These are phyloP conservation scores for Heteropelma amictum DNA, from an alignment of 2,888 invertebrate genomes.

Conservation along the genomic window DNA sequence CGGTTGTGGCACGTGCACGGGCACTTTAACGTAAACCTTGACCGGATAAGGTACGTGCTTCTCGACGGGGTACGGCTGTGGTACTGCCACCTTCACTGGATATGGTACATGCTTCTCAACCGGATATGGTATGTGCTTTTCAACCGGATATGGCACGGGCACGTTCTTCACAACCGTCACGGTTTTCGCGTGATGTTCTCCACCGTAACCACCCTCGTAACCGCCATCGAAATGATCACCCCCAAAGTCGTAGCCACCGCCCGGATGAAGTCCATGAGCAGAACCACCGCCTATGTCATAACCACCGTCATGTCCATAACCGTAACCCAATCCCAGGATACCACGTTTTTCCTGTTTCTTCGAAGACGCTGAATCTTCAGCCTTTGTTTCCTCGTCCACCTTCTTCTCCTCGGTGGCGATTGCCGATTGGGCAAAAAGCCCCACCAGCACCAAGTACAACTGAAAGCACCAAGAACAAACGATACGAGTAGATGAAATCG, in stretches of 20 bases:
- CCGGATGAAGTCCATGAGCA: constrained; percentile 71
- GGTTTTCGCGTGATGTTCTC: constrained; percentile 82
- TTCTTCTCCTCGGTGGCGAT: constrained; percentile 84
- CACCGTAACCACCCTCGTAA: constrained; percentile 78
- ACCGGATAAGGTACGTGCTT: constrained; percentile 85
- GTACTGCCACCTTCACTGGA: constrained; percentile 81
- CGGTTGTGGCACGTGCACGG: constrained; percentile 86
- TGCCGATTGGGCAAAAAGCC: constrained; percentile 84
- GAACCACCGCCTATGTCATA: constrained; percentile 84
- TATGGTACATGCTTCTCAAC: constrained; percentile 85
- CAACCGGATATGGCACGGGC: constrained; percentile 75
- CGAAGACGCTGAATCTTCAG: constrained; percentile 47
- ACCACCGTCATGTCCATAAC: constrained; percentile 89
- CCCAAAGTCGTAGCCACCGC: constrained; percentile 59
- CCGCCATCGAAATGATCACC: constrained; percentile 54
- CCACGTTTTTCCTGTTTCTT: constrained; percentile 91
- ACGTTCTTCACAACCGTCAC: constrained; percentile 84
- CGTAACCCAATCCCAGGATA: constrained; percentile 88
- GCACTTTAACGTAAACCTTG: constrained; percentile 89
- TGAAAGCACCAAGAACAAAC: constrained; percentile 75
- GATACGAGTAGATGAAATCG: not conserved
- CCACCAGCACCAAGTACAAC: constrained; percentile 87
- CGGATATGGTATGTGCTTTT: constrained; percentile 80
- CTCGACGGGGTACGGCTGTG: constrained; percentile 86
- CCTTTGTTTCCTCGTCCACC: constrained; percentile 71